Conservation (phyloP, 1,140 invertebrate species). For the Trypoxylus dichotomus region DNA sequence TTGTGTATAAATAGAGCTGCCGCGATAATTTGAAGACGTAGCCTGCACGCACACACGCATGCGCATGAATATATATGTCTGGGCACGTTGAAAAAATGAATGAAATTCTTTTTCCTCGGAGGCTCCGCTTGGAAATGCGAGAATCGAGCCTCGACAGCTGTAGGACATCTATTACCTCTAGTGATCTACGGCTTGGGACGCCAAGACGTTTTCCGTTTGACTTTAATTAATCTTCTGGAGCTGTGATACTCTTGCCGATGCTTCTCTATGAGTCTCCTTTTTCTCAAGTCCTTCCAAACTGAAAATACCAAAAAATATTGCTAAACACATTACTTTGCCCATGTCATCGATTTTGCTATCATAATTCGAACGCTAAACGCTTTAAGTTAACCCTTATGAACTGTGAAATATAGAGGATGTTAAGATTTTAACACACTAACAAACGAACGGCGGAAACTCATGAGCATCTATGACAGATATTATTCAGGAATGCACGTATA, state of each 20-base stretch:
- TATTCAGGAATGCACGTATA: neutral
- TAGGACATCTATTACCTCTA: neutral
- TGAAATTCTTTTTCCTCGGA: neutral
- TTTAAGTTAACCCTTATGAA: neutral
- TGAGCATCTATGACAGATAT: neutral
- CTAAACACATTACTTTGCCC: neutral
- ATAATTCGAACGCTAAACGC: neutral
- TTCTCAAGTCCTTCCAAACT: neutral
- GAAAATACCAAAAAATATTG: neutral
- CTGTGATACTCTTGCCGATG: neutral
- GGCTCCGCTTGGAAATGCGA: neutral
- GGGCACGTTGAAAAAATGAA: constrained; percentile 18
- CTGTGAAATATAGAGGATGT: neutral
- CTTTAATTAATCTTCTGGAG: constrained; percentile 2
- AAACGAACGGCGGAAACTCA: neutral
- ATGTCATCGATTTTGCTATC: neutral
- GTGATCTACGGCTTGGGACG: neutral
- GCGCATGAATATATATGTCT: neutral
- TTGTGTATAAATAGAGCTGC: neutral
- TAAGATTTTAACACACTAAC: neutral
- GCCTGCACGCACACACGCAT: neutral
- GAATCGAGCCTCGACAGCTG: neutral
- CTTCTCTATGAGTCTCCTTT: neutral
- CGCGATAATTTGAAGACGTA: neutral
- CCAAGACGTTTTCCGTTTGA: neutral